These are phyloP conservation scores for Vespertilio murinus DNA, from an alignment of 2,797 vertebrate genomes.

Conservation along the genomic window DNA sequence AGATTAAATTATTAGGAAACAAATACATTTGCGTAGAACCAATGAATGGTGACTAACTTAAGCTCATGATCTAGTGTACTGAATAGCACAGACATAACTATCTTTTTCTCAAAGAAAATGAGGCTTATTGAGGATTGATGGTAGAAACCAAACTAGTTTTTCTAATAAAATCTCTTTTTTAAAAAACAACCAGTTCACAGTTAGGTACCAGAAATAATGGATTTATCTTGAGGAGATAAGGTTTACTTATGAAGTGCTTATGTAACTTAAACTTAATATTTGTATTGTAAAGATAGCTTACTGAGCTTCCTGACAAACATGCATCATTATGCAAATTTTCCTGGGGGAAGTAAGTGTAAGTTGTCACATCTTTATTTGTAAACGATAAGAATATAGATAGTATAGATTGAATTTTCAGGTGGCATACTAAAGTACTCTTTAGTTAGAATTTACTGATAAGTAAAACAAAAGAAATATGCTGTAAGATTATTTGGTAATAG, in stretches of 20 bases:
- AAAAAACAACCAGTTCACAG: not conserved
- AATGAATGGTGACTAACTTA: not conserved
- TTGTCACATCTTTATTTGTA: slow-evolving; percentile 14
- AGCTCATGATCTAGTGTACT: not conserved
- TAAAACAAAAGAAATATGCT: not conserved
- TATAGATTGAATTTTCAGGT: not conserved
- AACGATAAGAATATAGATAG: not conserved
- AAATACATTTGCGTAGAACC: slow-evolving; percentile 40
- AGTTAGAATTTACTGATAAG: not conserved
- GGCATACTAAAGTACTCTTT: not conserved
- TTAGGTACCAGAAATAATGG: not conserved
- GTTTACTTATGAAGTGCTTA: slow-evolving; percentile 17
- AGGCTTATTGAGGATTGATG: not conserved
- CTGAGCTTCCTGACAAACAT: not conserved
- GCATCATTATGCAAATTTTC: not conserved
- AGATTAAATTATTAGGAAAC: slow-evolving; percentile 49
- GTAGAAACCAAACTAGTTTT: slow-evolving; percentile 22
- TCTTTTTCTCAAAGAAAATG: slow-evolving; percentile 28
- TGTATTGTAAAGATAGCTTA: not conserved
- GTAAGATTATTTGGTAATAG: not conserved
- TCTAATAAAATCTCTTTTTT: not conserved
- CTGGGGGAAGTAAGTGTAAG: not conserved
- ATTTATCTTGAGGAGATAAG: slow-evolving; percentile 36
- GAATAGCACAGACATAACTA: not conserved
- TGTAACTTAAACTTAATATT: not conserved